Evolutionary conservation across 2,888 invertebrate genomes (phyloP).

Genomic region (Meghimatium bilineatum): DNA sequence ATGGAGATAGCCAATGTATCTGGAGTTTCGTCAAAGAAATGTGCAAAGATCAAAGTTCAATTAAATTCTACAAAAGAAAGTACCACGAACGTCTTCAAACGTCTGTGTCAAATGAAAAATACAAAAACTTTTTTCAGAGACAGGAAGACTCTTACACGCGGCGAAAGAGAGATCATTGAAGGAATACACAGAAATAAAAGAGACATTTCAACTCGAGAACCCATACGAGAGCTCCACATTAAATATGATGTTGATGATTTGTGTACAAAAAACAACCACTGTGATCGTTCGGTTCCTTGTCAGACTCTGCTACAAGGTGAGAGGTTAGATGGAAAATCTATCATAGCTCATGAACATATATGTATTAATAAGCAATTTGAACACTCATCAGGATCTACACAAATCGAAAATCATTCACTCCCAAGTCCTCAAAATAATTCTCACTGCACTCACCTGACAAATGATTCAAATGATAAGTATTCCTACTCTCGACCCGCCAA

Average conservation of each 20-base stretch:
- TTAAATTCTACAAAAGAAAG: background rate
- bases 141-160: conserved; percentile 66
- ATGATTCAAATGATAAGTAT: background rate
- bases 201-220: conserved; percentile 53
- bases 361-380: background rate
- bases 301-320: conserved; percentile 11
- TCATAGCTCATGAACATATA: background rate
- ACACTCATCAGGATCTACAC: background rate
- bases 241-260: conserved; percentile 63
- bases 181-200: conserved; percentile 68
- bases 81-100: background rate
- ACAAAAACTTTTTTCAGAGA: conserved; percentile 66
- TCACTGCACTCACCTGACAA: background rate
- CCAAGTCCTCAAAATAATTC: background rate
- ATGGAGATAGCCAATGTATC: conserved; percentile 60
- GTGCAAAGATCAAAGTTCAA: background rate
- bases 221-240: conserved; percentile 45
- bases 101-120: conserved; percentile 39
- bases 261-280: conserved; percentile 49
- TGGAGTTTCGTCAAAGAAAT: background rate
- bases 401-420: background rate
- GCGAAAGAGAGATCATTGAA: conserved; percentile 69
- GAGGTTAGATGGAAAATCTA: background rate
- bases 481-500: background rate
- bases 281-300: background rate